A percentile compares a stretch with the other conserved stretches of the same genome.
These are phyloP conservation scores for Orius insidiosus DNA, from an alignment of 1,140 invertebrate species.

Conservation along the genomic window DNA sequence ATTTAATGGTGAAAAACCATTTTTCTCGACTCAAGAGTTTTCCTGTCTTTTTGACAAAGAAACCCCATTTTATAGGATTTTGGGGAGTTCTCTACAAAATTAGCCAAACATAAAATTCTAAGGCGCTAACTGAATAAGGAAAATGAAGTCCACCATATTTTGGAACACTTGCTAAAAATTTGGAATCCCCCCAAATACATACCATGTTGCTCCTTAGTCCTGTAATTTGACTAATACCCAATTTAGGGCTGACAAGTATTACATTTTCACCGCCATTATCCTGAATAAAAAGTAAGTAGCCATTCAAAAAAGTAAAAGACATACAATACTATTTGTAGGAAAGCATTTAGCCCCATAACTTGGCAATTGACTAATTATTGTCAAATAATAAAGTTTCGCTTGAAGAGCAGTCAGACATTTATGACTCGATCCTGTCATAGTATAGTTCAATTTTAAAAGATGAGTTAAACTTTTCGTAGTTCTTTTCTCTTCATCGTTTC, in stretches of 20 bases:
- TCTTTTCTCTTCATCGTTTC: conserved; percentile 85
- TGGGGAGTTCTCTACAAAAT: too few relatives aligned
- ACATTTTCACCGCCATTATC: conserved; percentile 62
- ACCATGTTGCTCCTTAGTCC: conserved; percentile 63
- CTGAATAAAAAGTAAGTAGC: conserved; percentile 32
- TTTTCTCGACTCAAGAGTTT: too few relatives aligned
- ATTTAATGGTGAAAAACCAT: too few relatives aligned
- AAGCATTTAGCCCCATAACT: conserved; percentile 82
- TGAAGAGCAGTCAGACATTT: conserved; percentile 61
- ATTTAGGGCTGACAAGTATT: conserved; percentile 64
- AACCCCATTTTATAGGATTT: too few relatives aligned
- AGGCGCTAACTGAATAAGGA: too few relatives aligned
- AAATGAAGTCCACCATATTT: too few relatives aligned
- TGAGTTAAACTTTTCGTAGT: conserved; percentile 64
- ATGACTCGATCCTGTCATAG: conserved; percentile 60
- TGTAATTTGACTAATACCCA: conserved; percentile 71
- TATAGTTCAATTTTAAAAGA: conserved; percentile 70
- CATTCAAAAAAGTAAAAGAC: conserved; percentile 3
- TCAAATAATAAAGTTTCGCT: conserved; percentile 78
- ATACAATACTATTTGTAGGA: conserved; percentile 38
- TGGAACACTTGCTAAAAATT: too few relatives aligned
- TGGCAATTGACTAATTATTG: conserved; percentile 68
- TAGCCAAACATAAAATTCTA: too few relatives aligned
- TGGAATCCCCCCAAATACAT: too few relatives aligned
- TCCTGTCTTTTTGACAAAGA: too few relatives aligned